phyloP scores from a whole-genome alignment of 53 echinoderm and acorn worm genomes.

The Temnopleurus reevesii region DNA sequence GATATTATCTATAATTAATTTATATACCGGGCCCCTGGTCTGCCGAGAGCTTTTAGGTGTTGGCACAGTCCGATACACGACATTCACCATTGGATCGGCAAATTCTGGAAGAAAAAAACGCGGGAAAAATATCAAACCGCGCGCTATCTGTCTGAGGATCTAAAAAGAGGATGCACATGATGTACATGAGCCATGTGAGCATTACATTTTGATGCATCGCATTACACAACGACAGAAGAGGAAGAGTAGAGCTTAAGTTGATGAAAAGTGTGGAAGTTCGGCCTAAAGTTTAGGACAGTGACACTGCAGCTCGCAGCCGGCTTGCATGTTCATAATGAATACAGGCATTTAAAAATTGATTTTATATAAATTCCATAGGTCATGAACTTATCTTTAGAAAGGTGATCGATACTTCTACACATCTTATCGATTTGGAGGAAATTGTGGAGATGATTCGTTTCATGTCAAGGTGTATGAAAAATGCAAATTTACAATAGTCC shows the following conservation, averaged over 20 bases:
- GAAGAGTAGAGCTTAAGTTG: background rate
- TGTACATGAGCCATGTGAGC: background rate
- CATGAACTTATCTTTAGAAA: no score
- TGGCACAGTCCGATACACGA: no score
- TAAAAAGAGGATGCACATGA: slow-evolving; percentile 11
- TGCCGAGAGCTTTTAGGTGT: no score
- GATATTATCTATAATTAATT: no score
- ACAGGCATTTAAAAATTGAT: background rate
- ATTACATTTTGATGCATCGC: background rate
- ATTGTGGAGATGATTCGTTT: no score
- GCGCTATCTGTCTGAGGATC: slow-evolving; percentile 4
- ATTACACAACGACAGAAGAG: background rate
- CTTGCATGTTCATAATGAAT: background rate
- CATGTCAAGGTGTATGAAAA: no score
- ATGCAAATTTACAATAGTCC: no score
- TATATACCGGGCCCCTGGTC: no score
- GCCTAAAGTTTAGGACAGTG: background rate
- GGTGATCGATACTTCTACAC: no score
- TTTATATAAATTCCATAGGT: background rate
- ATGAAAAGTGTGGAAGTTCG: slow-evolving; percentile 2
- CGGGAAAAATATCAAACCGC: background rate
- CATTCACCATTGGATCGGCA: no score
- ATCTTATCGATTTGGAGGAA: no score
- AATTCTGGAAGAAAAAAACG: no score
- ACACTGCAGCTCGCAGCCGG: background rate